These are phyloP conservation scores for Numida meleagris DNA, from an alignment of 2,113 vertebrate species.

Conservation along the genomic window DNA sequence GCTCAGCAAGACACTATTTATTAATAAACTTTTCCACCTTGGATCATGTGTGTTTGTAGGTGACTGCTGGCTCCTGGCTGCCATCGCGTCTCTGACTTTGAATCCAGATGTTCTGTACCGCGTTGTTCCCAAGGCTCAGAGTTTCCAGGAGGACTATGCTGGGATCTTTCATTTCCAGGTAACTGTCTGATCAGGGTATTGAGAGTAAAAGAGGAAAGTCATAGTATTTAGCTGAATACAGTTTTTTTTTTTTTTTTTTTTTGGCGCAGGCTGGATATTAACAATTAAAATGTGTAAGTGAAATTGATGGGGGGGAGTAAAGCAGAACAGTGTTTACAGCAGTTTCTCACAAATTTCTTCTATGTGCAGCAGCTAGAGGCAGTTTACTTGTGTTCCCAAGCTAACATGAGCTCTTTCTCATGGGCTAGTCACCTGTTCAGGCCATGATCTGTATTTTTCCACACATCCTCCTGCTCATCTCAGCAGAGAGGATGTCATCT, in stretches of 20 bases:
- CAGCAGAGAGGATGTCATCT: not conserved
- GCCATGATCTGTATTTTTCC: too few relatives aligned
- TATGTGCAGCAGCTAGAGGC: too few relatives aligned
- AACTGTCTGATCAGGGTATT: not conserved
- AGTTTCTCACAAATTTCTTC: too few relatives aligned
- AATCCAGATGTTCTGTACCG: slow-evolving; percentile 72
- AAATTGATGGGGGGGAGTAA: not conserved
- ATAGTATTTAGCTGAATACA: not conserved
- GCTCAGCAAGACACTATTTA: not conserved
- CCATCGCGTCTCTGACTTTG: slow-evolving; percentile 81
- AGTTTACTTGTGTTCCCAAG: too few relatives aligned
- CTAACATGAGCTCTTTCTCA: too few relatives aligned
- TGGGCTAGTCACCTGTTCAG: too few relatives aligned
- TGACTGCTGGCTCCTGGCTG: slow-evolving; percentile 83
- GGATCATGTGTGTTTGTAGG: slow-evolving; percentile 37
- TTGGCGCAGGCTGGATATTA: not conserved
- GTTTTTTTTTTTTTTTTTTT: not conserved
- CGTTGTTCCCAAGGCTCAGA: slow-evolving; percentile 74
- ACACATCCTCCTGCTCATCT: not conserved
- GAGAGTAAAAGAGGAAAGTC: not conserved
- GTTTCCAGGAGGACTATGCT: slow-evolving; percentile 76
- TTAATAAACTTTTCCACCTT: not conserved
- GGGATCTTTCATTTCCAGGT: slow-evolving; percentile 85
- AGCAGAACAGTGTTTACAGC: not conserved
- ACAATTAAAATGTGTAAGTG: not conserved